Evolutionary conservation across 2,888 invertebrate genomes (phyloP).

Genomic region (Glaucopsyche alexis): DNA sequence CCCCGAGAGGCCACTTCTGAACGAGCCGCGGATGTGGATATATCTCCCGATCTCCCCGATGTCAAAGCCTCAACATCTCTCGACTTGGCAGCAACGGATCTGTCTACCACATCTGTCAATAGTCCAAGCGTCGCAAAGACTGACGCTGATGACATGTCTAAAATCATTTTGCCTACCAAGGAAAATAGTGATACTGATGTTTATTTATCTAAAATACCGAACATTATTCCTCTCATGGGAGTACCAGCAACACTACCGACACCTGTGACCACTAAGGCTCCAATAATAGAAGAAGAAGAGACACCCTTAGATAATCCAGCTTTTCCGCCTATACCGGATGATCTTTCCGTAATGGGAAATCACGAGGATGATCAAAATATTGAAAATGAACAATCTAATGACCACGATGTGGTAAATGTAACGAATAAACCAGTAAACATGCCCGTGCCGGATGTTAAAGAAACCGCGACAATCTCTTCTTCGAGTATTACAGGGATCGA

Average conservation of each 20-base stretch:
- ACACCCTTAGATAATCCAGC: constrained; percentile 63
- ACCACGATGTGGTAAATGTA: constrained; percentile 49
- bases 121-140: constrained; percentile 43
- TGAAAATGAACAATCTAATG: constrained; percentile 53
- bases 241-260: constrained; percentile 40
- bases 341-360: constrained; percentile 62
- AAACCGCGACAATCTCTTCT: constrained; percentile 46
- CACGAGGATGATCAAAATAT: constrained; percentile 65
- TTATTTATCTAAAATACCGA: constrained; percentile 56
- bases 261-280: constrained; percentile 56
- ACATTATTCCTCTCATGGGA: constrained; percentile 52
- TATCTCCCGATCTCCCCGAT: constrained; percentile 34
- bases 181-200: constrained; percentile 61
- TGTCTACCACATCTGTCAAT: constrained; percentile 42
- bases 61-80: neutral
- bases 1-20: constrained; percentile 69
- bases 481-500: constrained; percentile 46
- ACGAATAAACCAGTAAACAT: constrained; percentile 47
- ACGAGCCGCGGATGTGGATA: constrained; percentile 47
- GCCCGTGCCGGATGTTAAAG: constrained; percentile 45
- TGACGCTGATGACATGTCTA: constrained; percentile 54
- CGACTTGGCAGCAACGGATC: constrained; percentile 45
- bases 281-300: constrained; percentile 68
- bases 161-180: constrained; percentile 64
- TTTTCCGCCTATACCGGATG: constrained; percentile 72